A percentile compares a stretch with the other conserved stretches of the same genome.
Conservation (phyloP, 2,797 vertebrate genomes). For the Rhodeus uyekii region DNA sequence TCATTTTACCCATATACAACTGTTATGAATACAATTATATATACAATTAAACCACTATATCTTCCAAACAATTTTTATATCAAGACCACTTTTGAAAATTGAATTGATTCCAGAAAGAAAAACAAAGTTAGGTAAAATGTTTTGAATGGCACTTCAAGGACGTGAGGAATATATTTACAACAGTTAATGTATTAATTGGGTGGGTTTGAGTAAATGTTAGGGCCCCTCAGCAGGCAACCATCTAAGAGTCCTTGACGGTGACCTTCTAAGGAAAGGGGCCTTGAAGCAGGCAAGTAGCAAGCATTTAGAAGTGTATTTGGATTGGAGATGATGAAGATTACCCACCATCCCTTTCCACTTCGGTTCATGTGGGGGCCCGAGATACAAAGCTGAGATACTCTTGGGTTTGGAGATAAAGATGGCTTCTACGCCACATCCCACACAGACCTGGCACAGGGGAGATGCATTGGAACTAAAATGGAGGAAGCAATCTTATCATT, state of each 20-base stretch:
- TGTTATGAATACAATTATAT: no score
- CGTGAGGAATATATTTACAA: background rate
- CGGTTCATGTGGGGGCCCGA: slow-evolving; percentile 14
- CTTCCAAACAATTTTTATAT: no score
- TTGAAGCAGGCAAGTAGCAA: background rate
- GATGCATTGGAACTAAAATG: slow-evolving; percentile 42
- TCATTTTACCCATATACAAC: no score
- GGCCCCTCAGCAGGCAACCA: background rate
- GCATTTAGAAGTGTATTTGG: background rate
- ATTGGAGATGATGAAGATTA: slow-evolving; percentile 20
- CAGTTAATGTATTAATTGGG: background rate
- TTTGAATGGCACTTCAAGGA: background rate
- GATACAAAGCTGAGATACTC: slow-evolving; percentile 41
- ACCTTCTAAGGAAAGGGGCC: background rate
- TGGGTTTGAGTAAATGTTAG: background rate
- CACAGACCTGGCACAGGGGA: slow-evolving; percentile 39
- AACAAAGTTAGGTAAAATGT: background rate
- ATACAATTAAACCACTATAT: no score
- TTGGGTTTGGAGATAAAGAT: slow-evolving; percentile 36
- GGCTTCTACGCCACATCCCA: slow-evolving; percentile 41
- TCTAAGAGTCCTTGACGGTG: background rate
- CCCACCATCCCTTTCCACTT: background rate
- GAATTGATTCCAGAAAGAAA: background rate
- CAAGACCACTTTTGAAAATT: no score
- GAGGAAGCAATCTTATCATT: slow-evolving; percentile 44